Conservation (phyloP, 2,888 invertebrate species). For the Sialis lutaria region DNA sequence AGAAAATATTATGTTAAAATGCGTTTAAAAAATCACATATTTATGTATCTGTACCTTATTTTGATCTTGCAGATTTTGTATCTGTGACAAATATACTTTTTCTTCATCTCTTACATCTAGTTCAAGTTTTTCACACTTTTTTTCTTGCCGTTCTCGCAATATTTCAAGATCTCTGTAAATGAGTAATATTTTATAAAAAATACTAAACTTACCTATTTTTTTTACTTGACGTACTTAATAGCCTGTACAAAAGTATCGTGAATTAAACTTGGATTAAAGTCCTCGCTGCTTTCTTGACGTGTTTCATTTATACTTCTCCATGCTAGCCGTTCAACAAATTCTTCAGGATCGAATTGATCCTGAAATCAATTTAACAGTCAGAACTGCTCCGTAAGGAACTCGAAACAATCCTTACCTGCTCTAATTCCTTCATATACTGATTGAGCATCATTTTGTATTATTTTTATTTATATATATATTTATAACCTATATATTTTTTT, state of each 20-base stretch:
- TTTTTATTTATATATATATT: too few species aligned
- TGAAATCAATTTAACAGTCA: constrained; percentile 23
- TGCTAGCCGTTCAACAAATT: constrained; percentile 92
- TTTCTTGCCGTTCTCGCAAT: constrained; percentile 67
- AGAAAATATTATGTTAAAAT: not conserved
- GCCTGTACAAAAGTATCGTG: constrained; percentile 88
- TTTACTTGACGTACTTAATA: constrained; percentile 46
- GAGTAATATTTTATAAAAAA: too few species aligned
- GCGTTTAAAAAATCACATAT: not conserved
- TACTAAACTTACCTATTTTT: not conserved
- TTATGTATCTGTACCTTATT: constrained; percentile 42
- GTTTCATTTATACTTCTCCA: constrained; percentile 73
- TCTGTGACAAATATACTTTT: constrained; percentile 60
- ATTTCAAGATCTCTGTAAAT: constrained; percentile 37
- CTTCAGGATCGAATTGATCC: constrained; percentile 94
- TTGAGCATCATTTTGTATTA: constrained; percentile 53
- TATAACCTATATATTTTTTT: too few species aligned
- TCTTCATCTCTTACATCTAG: constrained; percentile 73
- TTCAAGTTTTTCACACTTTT: constrained; percentile 73
- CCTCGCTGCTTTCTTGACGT: constrained; percentile 45
- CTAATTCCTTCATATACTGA: constrained; percentile 75
- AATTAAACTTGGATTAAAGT: constrained; percentile 73
- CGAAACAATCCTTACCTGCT: constrained; percentile 41
- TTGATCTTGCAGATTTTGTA: constrained; percentile 65
- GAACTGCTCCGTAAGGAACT: not conserved